Evolutionary conservation across 2,797 vertebrate genomes (phyloP).

Genomic region (Chromis chromis): DNA sequence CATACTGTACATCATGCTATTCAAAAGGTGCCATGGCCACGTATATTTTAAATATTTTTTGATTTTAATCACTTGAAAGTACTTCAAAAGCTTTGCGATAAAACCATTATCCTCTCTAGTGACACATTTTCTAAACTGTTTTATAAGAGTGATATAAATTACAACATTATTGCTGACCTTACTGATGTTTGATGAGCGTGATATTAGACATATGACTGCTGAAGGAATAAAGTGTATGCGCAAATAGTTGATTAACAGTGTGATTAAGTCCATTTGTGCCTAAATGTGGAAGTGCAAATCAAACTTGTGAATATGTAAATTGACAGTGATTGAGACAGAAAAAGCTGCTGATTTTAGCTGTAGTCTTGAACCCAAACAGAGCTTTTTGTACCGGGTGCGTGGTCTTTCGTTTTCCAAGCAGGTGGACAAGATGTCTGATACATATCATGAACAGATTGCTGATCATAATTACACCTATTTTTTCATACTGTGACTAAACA

Average conservation of each 20-base stretch:
- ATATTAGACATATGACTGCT: neutral
- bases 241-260: constrained; percentile 1
- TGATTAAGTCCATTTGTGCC: neutral
- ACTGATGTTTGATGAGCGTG: constrained; percentile 14
- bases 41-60: neutral
- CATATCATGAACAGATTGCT: constrained; percentile 29
- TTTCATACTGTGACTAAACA: constrained; percentile 27
- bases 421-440: constrained; percentile 19
- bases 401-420: constrained; percentile 1
- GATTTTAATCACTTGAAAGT: neutral
- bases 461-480: constrained; percentile 40
- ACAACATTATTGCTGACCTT: neutral
- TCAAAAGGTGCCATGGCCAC: neutral
- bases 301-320: neutral
- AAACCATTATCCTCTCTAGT: neutral
- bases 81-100: no score
- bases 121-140: neutral
- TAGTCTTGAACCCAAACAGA: neutral
- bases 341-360: neutral
- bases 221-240: neutral
- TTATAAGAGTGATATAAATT: neutral
- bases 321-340: neutral
- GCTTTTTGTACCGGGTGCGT: neutral
- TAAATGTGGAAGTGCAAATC: neutral
- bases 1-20: neutral